Conservation (phyloP, 1,140 invertebrate genomes). For the Teleogryllus occipitalis region DNA sequence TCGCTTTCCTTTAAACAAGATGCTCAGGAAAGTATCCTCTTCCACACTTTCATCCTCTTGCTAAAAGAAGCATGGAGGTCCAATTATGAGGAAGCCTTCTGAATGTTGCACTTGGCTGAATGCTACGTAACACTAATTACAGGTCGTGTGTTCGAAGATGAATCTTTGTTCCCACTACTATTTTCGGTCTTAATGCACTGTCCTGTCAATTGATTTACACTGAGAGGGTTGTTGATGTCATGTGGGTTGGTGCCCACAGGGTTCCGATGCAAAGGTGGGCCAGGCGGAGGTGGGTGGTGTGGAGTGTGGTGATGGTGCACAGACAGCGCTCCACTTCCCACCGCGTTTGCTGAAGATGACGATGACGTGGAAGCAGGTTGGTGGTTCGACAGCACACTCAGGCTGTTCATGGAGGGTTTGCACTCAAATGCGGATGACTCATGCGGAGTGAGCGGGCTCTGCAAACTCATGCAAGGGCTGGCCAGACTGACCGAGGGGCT, state of each 20-base stretch:
- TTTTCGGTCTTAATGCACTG: conserved; percentile 52
- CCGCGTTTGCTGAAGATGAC: conserved; percentile 24
- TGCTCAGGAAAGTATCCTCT: neutral
- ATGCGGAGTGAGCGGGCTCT: conserved; percentile 44
- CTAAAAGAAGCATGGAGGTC: neutral
- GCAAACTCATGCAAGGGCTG: conserved; percentile 45
- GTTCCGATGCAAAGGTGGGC: conserved; percentile 50
- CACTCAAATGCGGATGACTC: conserved; percentile 29
- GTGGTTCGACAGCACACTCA: conserved; percentile 18
- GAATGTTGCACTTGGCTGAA: conserved; percentile 12
- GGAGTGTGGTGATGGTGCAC: conserved; percentile 27
- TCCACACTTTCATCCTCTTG: neutral
- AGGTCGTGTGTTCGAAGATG: conserved; percentile 24
- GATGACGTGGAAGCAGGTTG: conserved; percentile 28
- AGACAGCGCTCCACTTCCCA: conserved; percentile 27
- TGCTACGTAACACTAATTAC: conserved; percentile 32
- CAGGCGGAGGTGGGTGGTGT: conserved; percentile 28
- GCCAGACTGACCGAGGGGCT: conserved; percentile 54
- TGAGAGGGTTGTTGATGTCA: conserved; percentile 83
- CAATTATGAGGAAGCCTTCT: neutral
- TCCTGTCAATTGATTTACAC: conserved; percentile 77
- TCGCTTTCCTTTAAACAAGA: neutral
- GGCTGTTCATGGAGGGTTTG: conserved; percentile 29
- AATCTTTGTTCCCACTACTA: conserved; percentile 22
- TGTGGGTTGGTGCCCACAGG: conserved; percentile 83